Percentiles rank a stretch among this genome's conserved stretches.
phyloP scores from a whole-genome alignment of 2,113 vertebrate genomes.

The Rhombomys opimus region DNA sequence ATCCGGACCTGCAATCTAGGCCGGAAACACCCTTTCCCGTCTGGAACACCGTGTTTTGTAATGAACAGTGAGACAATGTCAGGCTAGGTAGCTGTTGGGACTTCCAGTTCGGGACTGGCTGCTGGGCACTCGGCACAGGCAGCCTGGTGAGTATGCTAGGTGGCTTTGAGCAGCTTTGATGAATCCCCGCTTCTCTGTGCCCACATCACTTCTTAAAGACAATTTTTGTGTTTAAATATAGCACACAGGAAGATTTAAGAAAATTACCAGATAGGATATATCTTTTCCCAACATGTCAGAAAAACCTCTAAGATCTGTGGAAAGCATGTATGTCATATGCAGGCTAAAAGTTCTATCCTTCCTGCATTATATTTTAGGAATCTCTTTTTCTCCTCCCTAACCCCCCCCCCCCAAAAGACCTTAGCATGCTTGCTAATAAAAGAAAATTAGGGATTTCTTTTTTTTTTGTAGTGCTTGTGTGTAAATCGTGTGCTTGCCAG shows the following conservation, averaged over 20 bases:
- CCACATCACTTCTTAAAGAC: background rate
- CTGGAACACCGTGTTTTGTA: background rate
- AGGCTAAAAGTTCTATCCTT: background rate
- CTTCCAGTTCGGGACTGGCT: fast-evolving
- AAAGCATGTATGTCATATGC: background rate
- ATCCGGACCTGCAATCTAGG: background rate
- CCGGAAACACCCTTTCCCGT: background rate
- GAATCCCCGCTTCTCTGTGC: background rate
- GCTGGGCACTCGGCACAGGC: background rate
- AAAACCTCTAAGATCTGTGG: background rate
- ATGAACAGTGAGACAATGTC: background rate
- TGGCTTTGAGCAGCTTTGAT: background rate
- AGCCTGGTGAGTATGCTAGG: no score
- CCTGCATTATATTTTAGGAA: background rate
- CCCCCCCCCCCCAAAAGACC: background rate
- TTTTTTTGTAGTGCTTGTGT: background rate
- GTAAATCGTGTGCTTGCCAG: background rate
- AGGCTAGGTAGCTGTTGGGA: no score
- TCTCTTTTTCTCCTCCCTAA: background rate
- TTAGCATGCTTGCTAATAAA: background rate
- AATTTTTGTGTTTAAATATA: background rate
- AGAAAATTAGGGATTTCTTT: background rate
- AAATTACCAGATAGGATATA: background rate
- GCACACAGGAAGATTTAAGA: background rate
- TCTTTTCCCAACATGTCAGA: background rate